Evolutionary conservation across 1,140 invertebrate species (phyloP).

Genomic region (Drosophila melanica): DNA sequence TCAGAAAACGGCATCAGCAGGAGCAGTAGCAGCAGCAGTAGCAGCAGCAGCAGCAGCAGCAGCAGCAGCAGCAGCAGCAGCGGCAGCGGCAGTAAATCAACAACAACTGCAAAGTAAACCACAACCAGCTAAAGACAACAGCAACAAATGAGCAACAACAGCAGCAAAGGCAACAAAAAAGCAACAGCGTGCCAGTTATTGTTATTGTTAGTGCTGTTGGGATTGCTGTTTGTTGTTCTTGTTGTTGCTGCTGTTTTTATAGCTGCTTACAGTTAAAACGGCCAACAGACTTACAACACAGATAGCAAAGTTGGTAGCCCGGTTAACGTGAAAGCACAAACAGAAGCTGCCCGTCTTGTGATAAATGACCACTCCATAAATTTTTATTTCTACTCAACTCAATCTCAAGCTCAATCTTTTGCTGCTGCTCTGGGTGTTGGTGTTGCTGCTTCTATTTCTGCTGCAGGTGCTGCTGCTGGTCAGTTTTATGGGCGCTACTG

Average conservation of each 20-base stretch:
- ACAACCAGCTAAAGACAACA: constrained; percentile 45
- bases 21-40: constrained; percentile 17
- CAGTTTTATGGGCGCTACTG: constrained; percentile 57
- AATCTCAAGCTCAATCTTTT: constrained; percentile 68
- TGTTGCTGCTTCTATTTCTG: constrained; percentile 21
- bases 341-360: constrained; percentile 53
- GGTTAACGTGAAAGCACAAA: constrained; percentile 31
- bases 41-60: constrained; percentile 19
- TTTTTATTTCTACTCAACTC: constrained; percentile 76
- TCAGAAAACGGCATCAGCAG: constrained; percentile 39
- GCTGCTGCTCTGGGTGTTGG: constrained; percentile 16
- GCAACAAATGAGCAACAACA: constrained; percentile 44
- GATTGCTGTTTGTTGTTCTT: constrained; percentile 40
- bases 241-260: constrained; percentile 54
- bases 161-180: constrained; percentile 11
- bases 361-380: constrained; percentile 79
- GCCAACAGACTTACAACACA: constrained; percentile 45
- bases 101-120: constrained; percentile 52
- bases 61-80: constrained; percentile 14
- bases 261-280: constrained; percentile 59
- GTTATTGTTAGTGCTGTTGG: constrained; percentile 49
- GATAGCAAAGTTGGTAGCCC: constrained; percentile 44
- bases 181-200: constrained; percentile 64
- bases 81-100: constrained; percentile 45
- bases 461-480: constrained; percentile 46